Conservation (phyloP, 2,113 vertebrate species). For the Climacteris rufus region DNA sequence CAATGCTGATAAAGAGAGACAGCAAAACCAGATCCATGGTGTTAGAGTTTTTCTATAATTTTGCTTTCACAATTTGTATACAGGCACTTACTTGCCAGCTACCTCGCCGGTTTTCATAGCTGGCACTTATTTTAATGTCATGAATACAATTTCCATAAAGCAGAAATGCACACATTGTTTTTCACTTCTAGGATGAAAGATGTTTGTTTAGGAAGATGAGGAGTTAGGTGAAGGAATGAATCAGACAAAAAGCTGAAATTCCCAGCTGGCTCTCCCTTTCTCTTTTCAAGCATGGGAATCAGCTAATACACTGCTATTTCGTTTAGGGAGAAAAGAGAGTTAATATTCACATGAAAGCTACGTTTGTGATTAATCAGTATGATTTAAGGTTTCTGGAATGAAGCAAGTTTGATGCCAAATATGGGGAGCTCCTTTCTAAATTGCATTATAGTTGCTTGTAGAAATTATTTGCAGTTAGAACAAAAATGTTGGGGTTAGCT, state of each 20-base stretch:
- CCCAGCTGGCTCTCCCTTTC: neutral
- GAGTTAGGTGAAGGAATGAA: neutral
- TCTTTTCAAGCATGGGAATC: neutral
- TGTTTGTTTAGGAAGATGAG: neutral
- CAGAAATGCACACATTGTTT: neutral
- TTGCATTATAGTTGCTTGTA: conserved; percentile 13
- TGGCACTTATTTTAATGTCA: neutral
- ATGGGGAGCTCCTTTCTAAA: conserved; percentile 54
- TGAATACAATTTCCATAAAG: neutral
- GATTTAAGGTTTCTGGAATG: conserved; percentile 63
- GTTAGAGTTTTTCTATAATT: neutral
- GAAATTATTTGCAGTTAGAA: conserved; percentile 17
- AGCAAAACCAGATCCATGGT: neutral
- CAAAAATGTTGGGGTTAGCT: neutral
- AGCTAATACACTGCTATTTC: neutral
- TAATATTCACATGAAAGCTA: neutral
- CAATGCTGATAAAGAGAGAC: neutral
- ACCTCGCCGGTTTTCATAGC: neutral
- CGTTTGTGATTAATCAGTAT: neutral
- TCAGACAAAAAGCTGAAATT: neutral
- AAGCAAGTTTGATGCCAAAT: conserved; percentile 64
- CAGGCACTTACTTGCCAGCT: neutral
- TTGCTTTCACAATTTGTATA: neutral
- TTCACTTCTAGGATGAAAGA: neutral
- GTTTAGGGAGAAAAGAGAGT: neutral